Evolutionary conservation across 2,113 vertebrate species (phyloP), one percentile per base, ranked within the genome.

Genomic region (Aspidoscelis tigris): DNA sequence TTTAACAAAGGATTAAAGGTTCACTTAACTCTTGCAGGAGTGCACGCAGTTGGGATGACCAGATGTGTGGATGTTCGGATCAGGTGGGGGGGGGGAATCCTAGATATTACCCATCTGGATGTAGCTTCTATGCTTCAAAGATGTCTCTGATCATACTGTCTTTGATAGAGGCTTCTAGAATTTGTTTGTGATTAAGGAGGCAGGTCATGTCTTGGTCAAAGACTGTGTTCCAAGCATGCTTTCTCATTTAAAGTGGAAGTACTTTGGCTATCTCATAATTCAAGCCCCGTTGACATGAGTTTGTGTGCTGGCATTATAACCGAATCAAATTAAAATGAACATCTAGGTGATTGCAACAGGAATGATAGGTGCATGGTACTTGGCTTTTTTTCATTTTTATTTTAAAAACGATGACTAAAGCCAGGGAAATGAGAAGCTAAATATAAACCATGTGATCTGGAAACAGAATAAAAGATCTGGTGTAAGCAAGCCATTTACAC

Each of bases 391-490:
- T 16, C 12, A 61, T 61, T 61, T 58, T 10, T 7, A 3, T 44
- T 68, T 8, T 39, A 58, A 58, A 18, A 26, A 65, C 75, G 58
- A 71, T 61, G 58, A 61, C 58, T 61, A 61, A 61, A 64, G 47
- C 24, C 22, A 33, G 50, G 47, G 68, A 70, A 75, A 47, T 78
- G 18, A 39, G 58, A 10, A 82, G 2, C 21, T 61, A 68, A 1
- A 74, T 93, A 81, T 64, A 3, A 86, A 88, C 76, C 43, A 43
- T 76, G 69, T 76, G 74, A 21, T 85, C 82, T 90, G 80, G 81
- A 47, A 82, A 58, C 44, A 68, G 24, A 88, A 86, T 22, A 39
- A 78, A 88, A 80, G 9, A 26, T 47, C 0, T 7, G 26, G 70
- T 87, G 91, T 88, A 78, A 41, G 68, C 41, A 61, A 11, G 16